phyloP scores from a whole-genome alignment of 2,113 vertebrate genomes.

The Ceyx melanurus region DNA sequence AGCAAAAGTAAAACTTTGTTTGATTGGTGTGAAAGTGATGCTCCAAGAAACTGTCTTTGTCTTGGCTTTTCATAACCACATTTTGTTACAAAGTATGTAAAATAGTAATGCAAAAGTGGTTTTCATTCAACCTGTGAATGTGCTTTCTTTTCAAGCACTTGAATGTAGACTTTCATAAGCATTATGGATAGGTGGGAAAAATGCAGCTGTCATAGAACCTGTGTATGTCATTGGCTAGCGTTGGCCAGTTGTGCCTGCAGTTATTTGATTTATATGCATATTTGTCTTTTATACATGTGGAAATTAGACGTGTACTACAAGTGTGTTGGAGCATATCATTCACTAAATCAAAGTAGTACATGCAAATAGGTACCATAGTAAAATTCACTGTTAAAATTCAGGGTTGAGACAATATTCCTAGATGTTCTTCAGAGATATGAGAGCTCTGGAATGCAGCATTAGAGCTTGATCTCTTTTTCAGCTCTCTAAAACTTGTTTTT shows the following conservation, averaged over 20 bases:
- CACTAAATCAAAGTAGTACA: constrained; percentile 7
- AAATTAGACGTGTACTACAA: neutral
- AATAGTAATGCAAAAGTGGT: neutral
- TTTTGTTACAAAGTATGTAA: neutral
- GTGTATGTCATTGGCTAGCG: neutral
- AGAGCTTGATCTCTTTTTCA: neutral
- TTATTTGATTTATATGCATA: neutral
- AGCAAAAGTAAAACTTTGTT: constrained; percentile 27
- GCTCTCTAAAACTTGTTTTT: neutral
- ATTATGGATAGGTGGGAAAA: neutral
- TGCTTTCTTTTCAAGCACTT: neutral
- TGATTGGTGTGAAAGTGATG: neutral
- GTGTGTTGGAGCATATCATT: neutral
- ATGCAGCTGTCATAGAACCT: neutral
- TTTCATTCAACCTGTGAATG: neutral
- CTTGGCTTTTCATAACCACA: neutral
- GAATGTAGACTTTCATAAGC: neutral
- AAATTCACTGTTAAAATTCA: neutral
- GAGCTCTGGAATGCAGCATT: neutral
- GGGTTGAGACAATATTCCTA: neutral
- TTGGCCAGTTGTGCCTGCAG: neutral
- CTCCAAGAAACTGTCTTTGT: neutral
- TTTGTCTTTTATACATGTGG: neutral
- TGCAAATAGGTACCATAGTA: constrained; percentile 27
- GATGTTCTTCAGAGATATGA: neutral